These are phyloP conservation scores for Laticauda laticaudata DNA, from an alignment of 2,113 vertebrate genomes.

Conservation along the genomic window DNA sequence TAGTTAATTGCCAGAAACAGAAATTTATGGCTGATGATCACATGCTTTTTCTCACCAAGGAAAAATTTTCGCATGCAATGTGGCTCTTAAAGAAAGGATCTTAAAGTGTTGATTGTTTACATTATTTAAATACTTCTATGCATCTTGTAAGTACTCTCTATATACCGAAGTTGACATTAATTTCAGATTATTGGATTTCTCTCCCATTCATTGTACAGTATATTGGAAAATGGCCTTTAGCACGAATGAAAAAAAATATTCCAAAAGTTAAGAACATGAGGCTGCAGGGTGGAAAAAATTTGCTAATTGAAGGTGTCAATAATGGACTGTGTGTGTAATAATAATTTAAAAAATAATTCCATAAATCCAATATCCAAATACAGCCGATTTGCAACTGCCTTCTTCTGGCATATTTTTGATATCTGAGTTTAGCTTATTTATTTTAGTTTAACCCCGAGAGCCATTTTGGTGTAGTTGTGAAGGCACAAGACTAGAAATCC, in stretches of 20 bases:
- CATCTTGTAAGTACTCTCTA: slow-evolving; percentile 2
- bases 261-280: neutral
- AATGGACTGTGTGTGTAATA: neutral
- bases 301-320: neutral
- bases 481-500: neutral
- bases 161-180: neutral
- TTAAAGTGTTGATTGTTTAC: neutral
- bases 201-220: neutral
- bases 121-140: neutral
- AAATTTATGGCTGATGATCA: neutral
- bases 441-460: neutral
- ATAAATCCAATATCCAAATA: neutral
- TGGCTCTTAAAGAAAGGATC: neutral
- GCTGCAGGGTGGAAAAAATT: neutral
- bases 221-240: neutral
- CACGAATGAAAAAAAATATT: neutral
- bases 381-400: neutral
- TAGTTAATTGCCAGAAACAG: neutral
- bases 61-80: neutral
- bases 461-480: neutral
- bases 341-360: neutral
- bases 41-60: neutral
- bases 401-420: neutral
- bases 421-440: neutral
- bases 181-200: neutral